Conservation (phyloP, 1,140 invertebrate genomes). For the Goniozus legneri region DNA sequence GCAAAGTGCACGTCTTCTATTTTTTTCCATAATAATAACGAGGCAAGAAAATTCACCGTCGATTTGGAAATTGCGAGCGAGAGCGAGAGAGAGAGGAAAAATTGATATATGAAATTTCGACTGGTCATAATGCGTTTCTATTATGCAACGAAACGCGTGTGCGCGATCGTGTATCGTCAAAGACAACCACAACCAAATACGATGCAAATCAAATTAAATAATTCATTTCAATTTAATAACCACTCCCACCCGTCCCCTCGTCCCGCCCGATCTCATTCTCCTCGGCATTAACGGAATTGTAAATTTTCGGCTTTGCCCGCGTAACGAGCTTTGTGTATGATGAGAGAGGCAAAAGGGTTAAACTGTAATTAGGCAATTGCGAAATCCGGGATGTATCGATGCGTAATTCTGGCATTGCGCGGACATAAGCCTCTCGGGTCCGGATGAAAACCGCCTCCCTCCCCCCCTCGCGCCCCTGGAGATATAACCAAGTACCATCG, state of each 20-base stretch:
- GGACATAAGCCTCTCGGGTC: not conserved
- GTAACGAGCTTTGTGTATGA: not conserved
- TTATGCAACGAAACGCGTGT: too few species aligned
- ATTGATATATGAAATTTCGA: too few species aligned
- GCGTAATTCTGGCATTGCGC: not conserved
- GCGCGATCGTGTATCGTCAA: not conserved
- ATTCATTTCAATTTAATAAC: slow-evolving; percentile 25
- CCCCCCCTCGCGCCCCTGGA: too few species aligned
- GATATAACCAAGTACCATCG: not conserved
- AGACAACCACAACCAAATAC: slow-evolving; percentile 13
- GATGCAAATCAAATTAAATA: slow-evolving; percentile 18
- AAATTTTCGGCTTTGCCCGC: slow-evolving; percentile 20
- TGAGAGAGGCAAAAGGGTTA: slow-evolving; percentile 21
- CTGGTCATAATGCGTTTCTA: too few species aligned
- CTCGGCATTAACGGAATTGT: slow-evolving; percentile 24
- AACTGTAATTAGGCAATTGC: slow-evolving; percentile 25
- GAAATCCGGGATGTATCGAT: slow-evolving; percentile 12
- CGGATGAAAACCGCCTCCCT: too few species aligned
- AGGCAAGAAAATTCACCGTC: too few species aligned
- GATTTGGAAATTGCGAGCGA: too few species aligned
- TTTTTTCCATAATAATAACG: too few species aligned
- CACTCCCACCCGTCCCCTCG: too few species aligned
- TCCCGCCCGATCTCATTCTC: too few species aligned
- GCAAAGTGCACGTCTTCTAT: too few species aligned
- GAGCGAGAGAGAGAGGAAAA: too few species aligned